phyloP scores from a whole-genome alignment of 2,888 invertebrate species.

The Leucoptera coffeella region DNA sequence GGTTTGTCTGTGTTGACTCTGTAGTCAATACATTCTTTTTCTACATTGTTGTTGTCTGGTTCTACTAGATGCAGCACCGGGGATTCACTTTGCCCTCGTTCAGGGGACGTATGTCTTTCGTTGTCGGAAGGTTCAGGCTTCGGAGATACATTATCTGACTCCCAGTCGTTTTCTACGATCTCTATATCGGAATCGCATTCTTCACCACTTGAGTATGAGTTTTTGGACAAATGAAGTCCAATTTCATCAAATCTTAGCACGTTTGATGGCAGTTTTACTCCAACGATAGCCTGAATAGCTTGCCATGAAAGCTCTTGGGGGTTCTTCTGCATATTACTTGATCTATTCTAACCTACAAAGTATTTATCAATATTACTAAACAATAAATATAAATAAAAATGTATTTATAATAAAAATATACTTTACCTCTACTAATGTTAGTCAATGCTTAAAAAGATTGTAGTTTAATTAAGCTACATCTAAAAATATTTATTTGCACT shows the following conservation, averaged over 20 bases:
- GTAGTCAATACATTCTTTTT: conserved; percentile 30
- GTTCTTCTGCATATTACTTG: conserved; percentile 55
- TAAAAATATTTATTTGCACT: conserved; percentile 52
- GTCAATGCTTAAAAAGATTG: conserved; percentile 25
- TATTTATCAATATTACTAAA: conserved; percentile 34
- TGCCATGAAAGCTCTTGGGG: conserved; percentile 56
- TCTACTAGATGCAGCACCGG: conserved; percentile 42
- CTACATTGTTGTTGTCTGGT: conserved; percentile 39
- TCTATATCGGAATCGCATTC: conserved; percentile 49
- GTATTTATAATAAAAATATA: conserved; percentile 11
- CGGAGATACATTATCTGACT: conserved; percentile 41
- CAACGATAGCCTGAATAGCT: conserved; percentile 51
- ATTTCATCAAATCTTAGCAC: conserved; percentile 50
- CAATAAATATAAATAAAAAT: conserved; percentile 8
- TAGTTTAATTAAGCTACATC: conserved; percentile 46
- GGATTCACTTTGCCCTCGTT: conserved; percentile 37
- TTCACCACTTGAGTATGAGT: conserved; percentile 36
- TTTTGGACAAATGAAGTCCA: conserved; percentile 43
- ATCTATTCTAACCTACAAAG: conserved; percentile 53
- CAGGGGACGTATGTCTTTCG: conserved; percentile 34
- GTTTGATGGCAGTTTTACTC: conserved; percentile 48
- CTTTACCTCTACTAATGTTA: conserved; percentile 19
- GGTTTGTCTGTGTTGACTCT: conserved; percentile 34
- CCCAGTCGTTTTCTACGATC: conserved; percentile 48
- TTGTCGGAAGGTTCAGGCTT: conserved; percentile 42